phyloP scores from a whole-genome alignment of 1,140 invertebrate species.

The Scylla paramamosain region DNA sequence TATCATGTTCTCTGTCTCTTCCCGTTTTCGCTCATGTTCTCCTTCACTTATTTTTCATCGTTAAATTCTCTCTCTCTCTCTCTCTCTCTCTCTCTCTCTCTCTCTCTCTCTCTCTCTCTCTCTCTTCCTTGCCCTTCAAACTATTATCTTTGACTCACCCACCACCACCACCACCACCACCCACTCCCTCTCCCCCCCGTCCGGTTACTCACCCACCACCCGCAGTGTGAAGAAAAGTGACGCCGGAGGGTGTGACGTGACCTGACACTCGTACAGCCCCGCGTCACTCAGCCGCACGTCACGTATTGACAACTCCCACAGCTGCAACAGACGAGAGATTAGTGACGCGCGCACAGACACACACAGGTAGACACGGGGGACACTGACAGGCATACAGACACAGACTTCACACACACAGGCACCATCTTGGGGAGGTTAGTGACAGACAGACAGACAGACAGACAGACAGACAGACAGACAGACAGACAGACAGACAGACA shows the following conservation, averaged over 20 bases:
- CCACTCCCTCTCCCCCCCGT: neutral
- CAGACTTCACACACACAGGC: too few relatives aligned
- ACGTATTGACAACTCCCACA: constrained; percentile 40
- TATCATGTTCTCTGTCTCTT: neutral
- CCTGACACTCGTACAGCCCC: constrained; percentile 45
- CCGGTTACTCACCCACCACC: constrained; percentile 34
- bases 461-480: too few relatives aligned
- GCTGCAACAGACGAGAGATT: neutral
- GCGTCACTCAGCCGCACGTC: neutral
- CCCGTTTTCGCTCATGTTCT: neutral
- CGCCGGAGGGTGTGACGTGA: constrained; percentile 34
- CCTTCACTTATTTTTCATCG: neutral
- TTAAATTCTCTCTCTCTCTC: neutral
- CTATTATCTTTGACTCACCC: neutral
- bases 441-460: too few relatives aligned
- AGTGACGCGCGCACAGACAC: neutral
- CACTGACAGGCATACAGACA: too few relatives aligned
- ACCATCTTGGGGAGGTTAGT: too few relatives aligned
- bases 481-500: too few relatives aligned
- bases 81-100: neutral
- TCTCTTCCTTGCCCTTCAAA: neutral
- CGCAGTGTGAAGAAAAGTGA: constrained; percentile 39
- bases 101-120: neutral
- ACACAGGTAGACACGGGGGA: too few relatives aligned
- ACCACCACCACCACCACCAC: neutral